phyloP scores from a whole-genome alignment of 2,888 invertebrate species.

The Drosophila algonquin region DNA sequence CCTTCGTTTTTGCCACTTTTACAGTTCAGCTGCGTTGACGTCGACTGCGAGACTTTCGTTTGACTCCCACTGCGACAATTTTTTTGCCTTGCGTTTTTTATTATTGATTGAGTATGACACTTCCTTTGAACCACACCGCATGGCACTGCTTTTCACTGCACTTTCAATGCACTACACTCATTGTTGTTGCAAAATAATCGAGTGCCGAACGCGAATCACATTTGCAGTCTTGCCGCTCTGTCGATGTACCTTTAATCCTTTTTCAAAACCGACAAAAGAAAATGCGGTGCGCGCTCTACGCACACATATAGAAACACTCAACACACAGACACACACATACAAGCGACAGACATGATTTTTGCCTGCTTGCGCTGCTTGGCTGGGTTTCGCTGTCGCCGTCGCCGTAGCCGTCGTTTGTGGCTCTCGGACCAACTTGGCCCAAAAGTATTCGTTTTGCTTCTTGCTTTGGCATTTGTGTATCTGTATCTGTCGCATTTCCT shows the following conservation, averaged over 20 bases:
- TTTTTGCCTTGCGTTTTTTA: not conserved
- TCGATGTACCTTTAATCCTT: slow-evolving; percentile 31
- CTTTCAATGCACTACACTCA: not conserved
- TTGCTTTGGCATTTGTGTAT: slow-evolving; percentile 60
- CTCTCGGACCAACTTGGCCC: slow-evolving; percentile 55
- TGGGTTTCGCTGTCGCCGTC: slow-evolving; percentile 49
- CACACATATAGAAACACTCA: slow-evolving; percentile 38
- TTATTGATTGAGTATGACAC: not conserved
- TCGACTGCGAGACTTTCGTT: not conserved
- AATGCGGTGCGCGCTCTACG: slow-evolving; percentile 51
- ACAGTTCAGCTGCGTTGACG: not conserved
- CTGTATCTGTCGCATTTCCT: slow-evolving; percentile 77
- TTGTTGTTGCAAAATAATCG: not conserved
- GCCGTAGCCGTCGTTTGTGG: slow-evolving; percentile 32
- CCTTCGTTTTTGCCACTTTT: not conserved
- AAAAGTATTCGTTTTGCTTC: slow-evolving; percentile 65
- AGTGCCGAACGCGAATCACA: not conserved
- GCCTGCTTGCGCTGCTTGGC: slow-evolving; percentile 53
- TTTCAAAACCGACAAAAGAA: slow-evolving; percentile 70
- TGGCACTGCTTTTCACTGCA: not conserved
- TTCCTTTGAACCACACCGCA: not conserved
- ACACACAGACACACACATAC: slow-evolving; percentile 31
- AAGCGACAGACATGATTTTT: slow-evolving; percentile 11
- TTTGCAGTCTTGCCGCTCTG: not conserved
- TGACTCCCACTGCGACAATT: not conserved